Evolutionary conservation across 2,888 invertebrate species (phyloP), one percentile per base, ranked within the genome.

Genomic region (Gibbula magus): DNA sequence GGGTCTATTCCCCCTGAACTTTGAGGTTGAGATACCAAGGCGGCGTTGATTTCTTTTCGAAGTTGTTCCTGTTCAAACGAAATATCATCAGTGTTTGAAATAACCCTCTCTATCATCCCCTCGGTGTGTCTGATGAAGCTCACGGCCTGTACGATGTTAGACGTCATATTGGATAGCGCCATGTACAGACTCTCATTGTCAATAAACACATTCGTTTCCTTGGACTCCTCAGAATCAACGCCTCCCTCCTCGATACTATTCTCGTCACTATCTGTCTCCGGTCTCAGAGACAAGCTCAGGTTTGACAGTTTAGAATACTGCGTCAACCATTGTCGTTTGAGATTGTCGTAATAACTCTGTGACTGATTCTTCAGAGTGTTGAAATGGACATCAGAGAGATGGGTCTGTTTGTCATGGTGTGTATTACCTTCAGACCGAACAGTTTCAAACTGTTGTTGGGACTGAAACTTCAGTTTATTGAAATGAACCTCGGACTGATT

Each of bases 81-180:
- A 29, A 90, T 84, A 13, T 83, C 79, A 66, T 89, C 89, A 0
- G 89, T 88, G 67, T 88, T 88, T 8, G 87, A 82, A 32, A 89
- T 83, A 22, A 90, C 85, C 22, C 87, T 79, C 75, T 90, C 89
- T 22, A 89, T 80, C 56, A 88, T 75, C 53, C 77, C 54, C 20
- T 87, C 88, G 1, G 88, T 88, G 70, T 88, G 87, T 35, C 85
- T 82, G 66, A 89, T 88, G 54, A 86, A 85, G 22, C 85, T 83
- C 5, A 88, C 86, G 5, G 90, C 87, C 61, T 88, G 87, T 54
- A 85, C 83, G 16, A 90, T 83, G 75, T 88, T 88, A 20, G 82
- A 85, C 16, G 89, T 90, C 61, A 89, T 86, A 22, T 85, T 86
- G 7, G 83, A 77, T 16, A 89, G 75, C 7, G 87, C 85, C 53